Base-by-base conservation (phyloP, 2,888 invertebrate genomes). In the Ophion ellenae region DNA sequence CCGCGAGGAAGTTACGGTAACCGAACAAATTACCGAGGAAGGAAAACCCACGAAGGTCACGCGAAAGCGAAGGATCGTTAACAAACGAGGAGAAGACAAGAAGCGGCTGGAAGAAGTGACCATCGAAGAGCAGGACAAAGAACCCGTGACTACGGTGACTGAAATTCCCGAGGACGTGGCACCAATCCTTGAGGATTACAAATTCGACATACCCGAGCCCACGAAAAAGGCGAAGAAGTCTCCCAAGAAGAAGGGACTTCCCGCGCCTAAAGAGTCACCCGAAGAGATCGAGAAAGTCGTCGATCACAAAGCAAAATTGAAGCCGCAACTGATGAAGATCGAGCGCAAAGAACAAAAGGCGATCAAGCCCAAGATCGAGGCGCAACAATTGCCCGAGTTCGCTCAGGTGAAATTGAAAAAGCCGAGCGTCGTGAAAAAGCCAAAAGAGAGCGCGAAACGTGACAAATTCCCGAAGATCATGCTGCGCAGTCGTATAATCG, bases 361-460 rank as follows among this genome's bases (percentile, higher is more conserved):
- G 0, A 95, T 94, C 47, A 95, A 96, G 92, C 90, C 96, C 7
- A 95, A 96, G 93, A 95, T 96, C 84, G 94, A 96, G 89, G 89
- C 92, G 59, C 81, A 75, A 53, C 94, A 96, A 88, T 94, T 95
- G 14, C 96, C 96, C 0, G 95, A 95, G 74, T 95, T 96, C 89
- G 95, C 96, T 81, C 95, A 96, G 94, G 93, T 97, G 0, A 97
- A 97, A 93, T 93, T 97, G 7, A 96, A 95, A 90, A 96, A 96
- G 90, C 94, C 95, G 3, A 91, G 94, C 20, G 93, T 93, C 9
- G 71, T 69, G 10, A 86, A 85, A 24, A 90, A 89, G 59, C 90
- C 91, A 57, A 94, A 93, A 86, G 93, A 93, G 80, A 94, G 93
- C 81, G 86, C 88, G 2, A 92, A 94, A 84, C 89, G 89, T 57